Conservation (phyloP, 2,797 vertebrate genomes). For the Lophius americanus region DNA sequence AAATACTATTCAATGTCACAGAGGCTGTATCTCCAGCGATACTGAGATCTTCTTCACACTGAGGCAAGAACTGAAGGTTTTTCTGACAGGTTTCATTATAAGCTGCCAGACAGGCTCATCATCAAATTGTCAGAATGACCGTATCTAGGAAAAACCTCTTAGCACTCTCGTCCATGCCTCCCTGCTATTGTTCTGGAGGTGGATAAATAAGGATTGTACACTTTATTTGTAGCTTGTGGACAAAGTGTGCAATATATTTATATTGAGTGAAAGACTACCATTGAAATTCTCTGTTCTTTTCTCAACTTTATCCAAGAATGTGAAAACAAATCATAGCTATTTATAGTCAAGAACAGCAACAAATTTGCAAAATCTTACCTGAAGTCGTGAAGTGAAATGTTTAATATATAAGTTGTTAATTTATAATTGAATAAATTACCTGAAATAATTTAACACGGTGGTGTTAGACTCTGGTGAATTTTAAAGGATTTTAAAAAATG, state of each 20-base stretch:
- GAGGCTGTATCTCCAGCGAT: slow-evolving; percentile 13
- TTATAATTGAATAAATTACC: no score
- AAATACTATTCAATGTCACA: background rate
- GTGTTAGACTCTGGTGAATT: no score
- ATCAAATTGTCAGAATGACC: slow-evolving; percentile 18
- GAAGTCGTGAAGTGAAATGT: no score
- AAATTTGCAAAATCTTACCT: no score
- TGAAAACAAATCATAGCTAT: no score
- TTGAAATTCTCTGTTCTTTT: slow-evolving; percentile 23
- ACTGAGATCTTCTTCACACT: slow-evolving; percentile 31
- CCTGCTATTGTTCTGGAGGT: slow-evolving; percentile 15
- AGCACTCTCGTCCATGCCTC: slow-evolving; percentile 1
- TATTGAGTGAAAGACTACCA: slow-evolving; percentile 9
- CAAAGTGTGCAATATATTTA: slow-evolving; percentile 2
- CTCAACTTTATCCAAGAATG: no score
- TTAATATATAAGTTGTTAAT: no score
- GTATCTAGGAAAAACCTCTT: slow-evolving; percentile 2
- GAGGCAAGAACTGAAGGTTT: slow-evolving; percentile 34
- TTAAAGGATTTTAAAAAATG: background rate
- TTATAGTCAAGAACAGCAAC: no score
- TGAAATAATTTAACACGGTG: no score
- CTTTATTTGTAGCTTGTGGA: slow-evolving; percentile 23
- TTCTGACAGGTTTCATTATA: slow-evolving; percentile 41
- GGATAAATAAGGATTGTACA: slow-evolving; percentile 9
- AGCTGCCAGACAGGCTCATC: slow-evolving; percentile 33